Percentiles rank a stretch among this genome's conserved stretches.
Evolutionary conservation across 2,888 invertebrate species (phyloP).

Genomic region (Choristoneura rosaceana): DNA sequence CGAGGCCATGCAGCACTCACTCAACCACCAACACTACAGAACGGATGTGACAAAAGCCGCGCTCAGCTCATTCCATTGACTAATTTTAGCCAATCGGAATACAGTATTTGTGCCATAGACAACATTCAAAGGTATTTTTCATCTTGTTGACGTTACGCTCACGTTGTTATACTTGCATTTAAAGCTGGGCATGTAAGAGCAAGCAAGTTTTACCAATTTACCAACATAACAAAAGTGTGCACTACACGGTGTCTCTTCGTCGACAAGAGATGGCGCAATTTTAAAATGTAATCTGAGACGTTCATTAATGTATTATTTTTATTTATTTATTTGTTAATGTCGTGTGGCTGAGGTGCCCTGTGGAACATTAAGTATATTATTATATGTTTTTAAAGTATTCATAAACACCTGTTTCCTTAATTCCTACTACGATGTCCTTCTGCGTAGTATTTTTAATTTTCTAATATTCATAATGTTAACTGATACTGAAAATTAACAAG

Average conservation of each 20-base stretch:
- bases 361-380: no score
- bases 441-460: no score
- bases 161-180: constrained; percentile 52
- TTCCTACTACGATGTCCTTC: no score
- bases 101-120: constrained; percentile 55
- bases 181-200: constrained; percentile 23
- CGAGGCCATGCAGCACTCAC: constrained; percentile 82
- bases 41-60: constrained; percentile 83
- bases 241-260: background rate
- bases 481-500: no score
- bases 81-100: constrained; percentile 62
- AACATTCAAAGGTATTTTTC: constrained; percentile 46
- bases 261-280: constrained; percentile 1
- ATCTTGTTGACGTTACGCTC: constrained; percentile 51
- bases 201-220: background rate
- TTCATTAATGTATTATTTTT: no score
- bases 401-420: no score
- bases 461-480: no score
- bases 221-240: constrained; percentile 13
- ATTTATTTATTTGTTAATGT: no score
- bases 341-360: no score
- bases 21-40: constrained; percentile 62
- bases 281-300: background rate
- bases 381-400: no score
- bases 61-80: constrained; percentile 74